These are phyloP conservation scores for Fratercula arctica DNA, from an alignment of 2,797 vertebrate genomes.

Conservation along the genomic window DNA sequence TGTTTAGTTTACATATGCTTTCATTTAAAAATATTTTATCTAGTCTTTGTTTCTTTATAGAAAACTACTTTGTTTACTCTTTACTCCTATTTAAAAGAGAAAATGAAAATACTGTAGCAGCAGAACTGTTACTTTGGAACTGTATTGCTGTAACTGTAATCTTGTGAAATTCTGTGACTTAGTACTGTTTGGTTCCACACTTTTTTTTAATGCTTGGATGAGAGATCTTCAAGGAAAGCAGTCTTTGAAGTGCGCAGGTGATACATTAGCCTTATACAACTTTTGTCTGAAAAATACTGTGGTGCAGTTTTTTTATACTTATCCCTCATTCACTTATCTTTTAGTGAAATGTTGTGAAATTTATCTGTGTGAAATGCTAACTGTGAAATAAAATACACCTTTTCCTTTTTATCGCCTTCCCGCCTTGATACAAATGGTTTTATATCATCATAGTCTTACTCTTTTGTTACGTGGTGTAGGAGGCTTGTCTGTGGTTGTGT, in stretches of 20 bases:
- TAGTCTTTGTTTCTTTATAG: neutral
- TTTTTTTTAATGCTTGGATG: neutral
- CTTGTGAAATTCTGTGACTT: neutral
- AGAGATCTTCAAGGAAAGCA: neutral
- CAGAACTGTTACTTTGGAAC: neutral
- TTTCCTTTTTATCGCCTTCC: neutral
- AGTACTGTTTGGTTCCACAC: neutral
- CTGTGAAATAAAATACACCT: neutral
- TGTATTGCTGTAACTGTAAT: neutral
- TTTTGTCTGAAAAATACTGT: neutral
- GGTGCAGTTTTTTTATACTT: neutral
- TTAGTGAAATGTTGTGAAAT: neutral
- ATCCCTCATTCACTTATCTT: neutral
- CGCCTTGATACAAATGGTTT: neutral
- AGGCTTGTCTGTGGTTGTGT: neutral
- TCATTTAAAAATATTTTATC: neutral
- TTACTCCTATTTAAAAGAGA: neutral
- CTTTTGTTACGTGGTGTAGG: neutral
- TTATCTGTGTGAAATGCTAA: neutral
- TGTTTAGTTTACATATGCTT: neutral
- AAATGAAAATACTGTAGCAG: neutral
- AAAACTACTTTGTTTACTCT: neutral
- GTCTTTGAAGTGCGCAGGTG: neutral
- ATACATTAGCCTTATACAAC: neutral
- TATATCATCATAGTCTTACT: neutral